phyloP scores from a whole-genome alignment of 2,888 invertebrate species.

The Galerucella pusilla region DNA sequence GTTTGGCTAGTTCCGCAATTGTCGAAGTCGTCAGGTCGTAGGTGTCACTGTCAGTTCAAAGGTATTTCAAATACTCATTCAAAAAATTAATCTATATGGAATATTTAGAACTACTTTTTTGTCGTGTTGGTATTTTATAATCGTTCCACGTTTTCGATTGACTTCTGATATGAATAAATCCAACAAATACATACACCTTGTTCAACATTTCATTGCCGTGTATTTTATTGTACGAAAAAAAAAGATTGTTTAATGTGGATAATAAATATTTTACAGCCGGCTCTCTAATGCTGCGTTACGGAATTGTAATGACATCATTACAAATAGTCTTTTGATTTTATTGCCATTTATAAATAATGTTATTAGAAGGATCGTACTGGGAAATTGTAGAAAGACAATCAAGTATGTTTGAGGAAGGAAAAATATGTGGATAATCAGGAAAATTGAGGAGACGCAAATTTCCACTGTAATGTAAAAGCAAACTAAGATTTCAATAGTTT shows the following conservation, averaged over 20 bases:
- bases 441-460: no score
- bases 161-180: slow-evolving; percentile 9
- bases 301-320: slow-evolving; percentile 29
- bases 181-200: background rate
- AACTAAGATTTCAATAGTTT: no score
- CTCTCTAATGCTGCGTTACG: slow-evolving; percentile 14
- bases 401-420: no score
- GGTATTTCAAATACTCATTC: no score
- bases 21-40: no score
- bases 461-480: no score
- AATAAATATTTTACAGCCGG: slow-evolving; percentile 19
- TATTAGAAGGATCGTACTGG: slow-evolving; percentile 2
- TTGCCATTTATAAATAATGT: slow-evolving; percentile 17
- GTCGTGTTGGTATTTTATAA: background rate
- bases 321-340: slow-evolving; percentile 20
- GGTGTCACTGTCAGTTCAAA: no score
- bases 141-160: slow-evolving; percentile 9
- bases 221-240: background rate
- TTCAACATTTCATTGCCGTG: slow-evolving; percentile 13
- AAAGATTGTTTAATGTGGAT: background rate
- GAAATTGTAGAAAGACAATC: background rate
- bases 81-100: no score
- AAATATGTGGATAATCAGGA: no score
- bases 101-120: background rate
- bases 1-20: no score